Base-by-base conservation (phyloP, 2,888 invertebrate species). In the Plebejus melissa region DNA sequence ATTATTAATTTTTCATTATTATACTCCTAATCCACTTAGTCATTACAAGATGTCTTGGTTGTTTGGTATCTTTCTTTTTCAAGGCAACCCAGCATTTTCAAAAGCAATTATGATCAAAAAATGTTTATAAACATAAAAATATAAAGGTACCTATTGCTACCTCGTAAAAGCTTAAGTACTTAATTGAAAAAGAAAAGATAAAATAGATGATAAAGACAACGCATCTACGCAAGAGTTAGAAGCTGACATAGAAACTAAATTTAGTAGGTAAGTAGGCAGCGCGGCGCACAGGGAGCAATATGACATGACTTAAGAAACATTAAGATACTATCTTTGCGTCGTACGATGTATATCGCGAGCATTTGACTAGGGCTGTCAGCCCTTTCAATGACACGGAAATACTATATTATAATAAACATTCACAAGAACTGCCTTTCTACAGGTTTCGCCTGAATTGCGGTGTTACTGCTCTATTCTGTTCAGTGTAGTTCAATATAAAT, bases 241-340 rank as follows among this genome's bases (percentile, higher is more conserved):
- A 58, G 22, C 28, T 32, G 28, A 65, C 32, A 65, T 13, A 32
- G 7, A 58, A 32, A 28, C 28, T 65, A 11, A 11, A 5, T 65
- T 58, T 58, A 58, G 7, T 22, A 58, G 58, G 65, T 65, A 65
- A 65, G 65, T 65, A 65, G 65, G 65, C 32, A 32, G 13, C 50
- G 16, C n/a, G 22, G 22, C n/a, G 57, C n/a, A 7, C 28, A 28
- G 28, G n/a, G 60, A 60, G 32, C 32, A 65, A 36, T 13, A 65
- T 65, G 32, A 65, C 65, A 65, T 32, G 13, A 16, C 13, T 54
- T 16, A 13, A 13, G 65, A 32, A 6, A 65, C 65, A 36, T 65
- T 13, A 65, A 65, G 65, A 65, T 65, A 16, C 13, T 32, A 65
- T 65, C 65, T 22, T 36, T 1, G 13, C 32, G 65, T 65, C 11